Evolutionary conservation across 2,888 invertebrate species (phyloP), one percentile per base, ranked within the genome.

Genomic region (Hesperia comma): DNA sequence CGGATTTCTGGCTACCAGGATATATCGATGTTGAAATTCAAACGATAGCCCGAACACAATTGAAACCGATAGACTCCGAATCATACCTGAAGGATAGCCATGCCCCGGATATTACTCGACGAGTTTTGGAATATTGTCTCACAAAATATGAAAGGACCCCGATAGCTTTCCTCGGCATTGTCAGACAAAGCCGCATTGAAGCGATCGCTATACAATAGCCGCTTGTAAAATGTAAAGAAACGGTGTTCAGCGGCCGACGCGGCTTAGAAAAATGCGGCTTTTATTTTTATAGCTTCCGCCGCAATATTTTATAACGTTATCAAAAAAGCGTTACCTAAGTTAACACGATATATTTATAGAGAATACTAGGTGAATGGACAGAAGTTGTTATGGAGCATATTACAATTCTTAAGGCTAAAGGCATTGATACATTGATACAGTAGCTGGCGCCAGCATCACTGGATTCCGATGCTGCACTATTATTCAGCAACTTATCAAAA

Each of bases 61-160:
- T 26, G 3, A 26, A 26, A 26, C 5, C 26, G 3, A 5, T 26
- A 26, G 3, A 26, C 26, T 26, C 26, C 26, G 26, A 5, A 5
- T 26, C 26, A 26, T 26, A 26, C 26, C 26, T 26, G 26, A 26
- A 26, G 26, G 26, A 4, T 26, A 4, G 26, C 5, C 64, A 60
- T 53, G 58, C 64, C 58, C 10, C 51, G 19, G 33, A 60, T 43
- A 66, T 66, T 64, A 0, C 10, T 17, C 41, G 49, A 46, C 8
- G 26, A 17, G 40, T 60, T 60, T 66, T 43, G 64, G 60, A 66
- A 60, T 66, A 66, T 54, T 64, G 15, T 54, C 64, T 54, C 43
- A 53, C 58, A 53, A 60, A 66, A 66, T 66, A 43, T 66, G 63
- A 66, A 55, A 54, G 54, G 60, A 60, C 57, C 58, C 51, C 32